Evolutionary conservation across 2,888 invertebrate genomes (phyloP).

Genomic region (Gandaritis pyraliata): DNA sequence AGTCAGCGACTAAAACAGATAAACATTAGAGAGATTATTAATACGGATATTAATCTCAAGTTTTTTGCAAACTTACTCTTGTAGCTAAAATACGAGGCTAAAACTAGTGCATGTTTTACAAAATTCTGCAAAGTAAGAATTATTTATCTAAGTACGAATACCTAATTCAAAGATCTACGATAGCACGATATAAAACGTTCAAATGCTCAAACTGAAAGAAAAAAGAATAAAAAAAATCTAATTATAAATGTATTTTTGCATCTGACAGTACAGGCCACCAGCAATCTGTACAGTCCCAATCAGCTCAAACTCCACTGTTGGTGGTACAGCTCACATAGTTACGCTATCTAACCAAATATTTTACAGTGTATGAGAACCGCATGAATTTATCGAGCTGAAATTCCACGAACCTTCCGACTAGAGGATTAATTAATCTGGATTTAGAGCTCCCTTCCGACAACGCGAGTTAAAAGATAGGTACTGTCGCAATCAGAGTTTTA

Average conservation of each 20-base stretch:
- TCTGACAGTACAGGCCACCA: not conserved
- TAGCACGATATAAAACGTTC: no score
- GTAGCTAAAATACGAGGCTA: no score
- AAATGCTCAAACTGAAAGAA: not conserved
- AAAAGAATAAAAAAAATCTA: not conserved
- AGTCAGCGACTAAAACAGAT: no score
- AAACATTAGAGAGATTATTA: no score
- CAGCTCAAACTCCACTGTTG: not conserved
- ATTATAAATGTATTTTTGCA: not conserved
- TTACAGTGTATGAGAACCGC: conserved; percentile 36
- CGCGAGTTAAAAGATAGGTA: conserved; percentile 57
- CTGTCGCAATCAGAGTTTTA: conserved; percentile 10
- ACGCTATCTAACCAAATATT: conserved; percentile 16
- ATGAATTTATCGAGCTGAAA: conserved; percentile 58
- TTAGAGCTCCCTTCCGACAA: conserved; percentile 61
- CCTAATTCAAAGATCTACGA: no score
- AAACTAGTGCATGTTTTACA: no score
- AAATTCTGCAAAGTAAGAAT: no score
- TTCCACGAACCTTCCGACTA: conserved; percentile 54
- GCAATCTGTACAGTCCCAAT: conserved; percentile 1
- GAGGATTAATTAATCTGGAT: conserved; percentile 72
- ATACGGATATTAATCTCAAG: no score
- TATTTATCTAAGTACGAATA: no score
- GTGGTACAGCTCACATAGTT: conserved; percentile 1
- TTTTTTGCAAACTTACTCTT: no score